These are phyloP conservation scores for Acanthiza pusilla DNA, from an alignment of 2,797 vertebrate species.

Conservation along the genomic window DNA sequence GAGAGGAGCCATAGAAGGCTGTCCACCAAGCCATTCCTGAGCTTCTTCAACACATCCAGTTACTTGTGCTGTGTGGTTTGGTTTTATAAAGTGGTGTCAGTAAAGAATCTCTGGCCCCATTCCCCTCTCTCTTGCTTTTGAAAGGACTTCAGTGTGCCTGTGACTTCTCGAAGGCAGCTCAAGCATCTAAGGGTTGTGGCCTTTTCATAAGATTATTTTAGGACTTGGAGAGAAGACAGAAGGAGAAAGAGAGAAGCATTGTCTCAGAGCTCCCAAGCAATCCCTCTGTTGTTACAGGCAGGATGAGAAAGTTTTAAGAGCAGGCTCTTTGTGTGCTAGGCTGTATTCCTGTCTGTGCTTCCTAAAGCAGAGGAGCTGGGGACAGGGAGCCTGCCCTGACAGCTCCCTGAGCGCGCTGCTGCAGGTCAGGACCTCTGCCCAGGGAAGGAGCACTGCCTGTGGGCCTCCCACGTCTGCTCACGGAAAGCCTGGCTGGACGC, in stretches of 20 bases:
- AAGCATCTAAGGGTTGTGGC: not conserved
- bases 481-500: not conserved
- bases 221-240: not conserved
- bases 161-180: not conserved
- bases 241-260: not conserved
- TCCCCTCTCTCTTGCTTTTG: not conserved
- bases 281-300: not conserved
- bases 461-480: conserved; percentile 18
- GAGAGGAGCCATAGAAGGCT: not conserved
- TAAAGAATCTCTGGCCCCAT: not conserved
- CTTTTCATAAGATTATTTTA: conserved; percentile 30
- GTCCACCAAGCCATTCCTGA: not conserved
- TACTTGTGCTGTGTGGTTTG: not conserved
- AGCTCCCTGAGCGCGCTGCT: not conserved
- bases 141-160: not conserved
- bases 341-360: not conserved
- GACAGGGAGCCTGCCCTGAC: conserved; percentile 10
- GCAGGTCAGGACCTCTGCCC: conserved; percentile 60
- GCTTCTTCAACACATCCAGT: not conserved
- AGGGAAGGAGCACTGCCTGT: conserved; percentile 17
- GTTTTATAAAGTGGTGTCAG: not conserved
- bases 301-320: not conserved
- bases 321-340: not conserved
- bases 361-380: not conserved
- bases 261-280: not conserved